Evolutionary conservation across 2,113 vertebrate genomes (phyloP).

Genomic region (Eleginops maclovinus): DNA sequence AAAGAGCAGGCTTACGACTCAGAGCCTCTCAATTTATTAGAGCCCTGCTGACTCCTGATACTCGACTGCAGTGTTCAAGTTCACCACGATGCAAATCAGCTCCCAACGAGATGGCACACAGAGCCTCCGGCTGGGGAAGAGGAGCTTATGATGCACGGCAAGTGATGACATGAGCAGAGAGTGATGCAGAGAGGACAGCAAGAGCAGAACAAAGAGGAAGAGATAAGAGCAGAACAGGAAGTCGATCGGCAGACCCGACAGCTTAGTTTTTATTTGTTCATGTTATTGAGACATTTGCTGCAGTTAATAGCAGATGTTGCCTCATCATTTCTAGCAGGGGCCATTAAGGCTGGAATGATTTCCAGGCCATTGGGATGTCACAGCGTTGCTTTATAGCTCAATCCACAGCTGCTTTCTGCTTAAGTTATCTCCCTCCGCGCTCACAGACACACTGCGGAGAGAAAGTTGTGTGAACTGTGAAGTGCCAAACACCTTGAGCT

Average conservation of each 20-base stretch:
- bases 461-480: background rate
- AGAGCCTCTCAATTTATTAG: slow-evolving; percentile 59
- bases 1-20: slow-evolving; percentile 57
- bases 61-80: slow-evolving; percentile 35
- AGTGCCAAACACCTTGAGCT: slow-evolving; percentile 26
- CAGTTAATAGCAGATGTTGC: slow-evolving; percentile 52
- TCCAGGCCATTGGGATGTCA: slow-evolving; percentile 50
- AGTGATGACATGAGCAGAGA: slow-evolving; percentile 10
- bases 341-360: slow-evolving; percentile 60
- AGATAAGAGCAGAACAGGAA: background rate
- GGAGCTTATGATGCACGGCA: slow-evolving; percentile 27
- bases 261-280: slow-evolving; percentile 42
- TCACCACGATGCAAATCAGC: slow-evolving; percentile 48
- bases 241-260: slow-evolving; percentile 13
- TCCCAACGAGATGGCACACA: slow-evolving; percentile 18
- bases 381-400: slow-evolving; percentile 59
- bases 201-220: background rate
- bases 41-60: slow-evolving; percentile 60
- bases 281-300: slow-evolving; percentile 12
- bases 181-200: slow-evolving; percentile 13
- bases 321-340: slow-evolving; percentile 41
- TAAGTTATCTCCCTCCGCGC: slow-evolving; percentile 27
- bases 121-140: background rate
- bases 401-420: slow-evolving; percentile 38
- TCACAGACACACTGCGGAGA: background rate